Conservation (phyloP, 2,797 vertebrate species). For the Paguma larvata region DNA sequence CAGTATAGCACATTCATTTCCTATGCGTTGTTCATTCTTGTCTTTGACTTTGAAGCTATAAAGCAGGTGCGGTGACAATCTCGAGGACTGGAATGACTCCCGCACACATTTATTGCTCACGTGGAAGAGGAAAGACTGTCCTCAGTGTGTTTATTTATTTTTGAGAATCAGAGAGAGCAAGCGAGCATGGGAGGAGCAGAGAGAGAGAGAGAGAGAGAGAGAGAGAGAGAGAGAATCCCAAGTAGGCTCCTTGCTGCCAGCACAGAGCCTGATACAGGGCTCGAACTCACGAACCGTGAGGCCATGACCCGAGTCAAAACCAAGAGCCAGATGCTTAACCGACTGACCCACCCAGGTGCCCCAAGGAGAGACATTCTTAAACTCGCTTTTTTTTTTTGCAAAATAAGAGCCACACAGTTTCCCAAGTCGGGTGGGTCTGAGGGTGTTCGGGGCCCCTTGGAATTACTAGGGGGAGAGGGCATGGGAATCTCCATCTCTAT, state of each 20-base stretch:
- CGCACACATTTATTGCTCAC: slow-evolving; percentile 86
- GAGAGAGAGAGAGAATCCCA: no score
- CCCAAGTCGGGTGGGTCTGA: slow-evolving; percentile 83
- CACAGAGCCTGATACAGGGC: no score
- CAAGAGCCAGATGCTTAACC: no score
- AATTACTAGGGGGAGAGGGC: no score
- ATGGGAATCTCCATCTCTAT: not conserved
- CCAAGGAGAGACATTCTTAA: slow-evolving; percentile 27
- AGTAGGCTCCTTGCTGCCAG: no score
- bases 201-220: no score
- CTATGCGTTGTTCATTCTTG: accelerated
- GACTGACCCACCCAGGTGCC: no score
- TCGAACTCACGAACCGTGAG: no score
- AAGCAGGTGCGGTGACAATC: slow-evolving; percentile 73
- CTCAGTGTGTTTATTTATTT: no score
- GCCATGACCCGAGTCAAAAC: no score
- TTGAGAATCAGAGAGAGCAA: no score
- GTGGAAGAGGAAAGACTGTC: slow-evolving; percentile 82
- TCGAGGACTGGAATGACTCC: slow-evolving; percentile 85
- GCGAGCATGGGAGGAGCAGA: no score
- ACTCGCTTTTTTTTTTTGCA: slow-evolving; percentile 79
- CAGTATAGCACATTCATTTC: not conserved
- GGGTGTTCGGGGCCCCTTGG: not conserved
- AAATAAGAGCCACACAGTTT: slow-evolving; percentile 82
- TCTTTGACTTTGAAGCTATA: slow-evolving; percentile 80